phyloP scores from a whole-genome alignment of 2,888 invertebrate species.

The Leptopterna dolabrata region DNA sequence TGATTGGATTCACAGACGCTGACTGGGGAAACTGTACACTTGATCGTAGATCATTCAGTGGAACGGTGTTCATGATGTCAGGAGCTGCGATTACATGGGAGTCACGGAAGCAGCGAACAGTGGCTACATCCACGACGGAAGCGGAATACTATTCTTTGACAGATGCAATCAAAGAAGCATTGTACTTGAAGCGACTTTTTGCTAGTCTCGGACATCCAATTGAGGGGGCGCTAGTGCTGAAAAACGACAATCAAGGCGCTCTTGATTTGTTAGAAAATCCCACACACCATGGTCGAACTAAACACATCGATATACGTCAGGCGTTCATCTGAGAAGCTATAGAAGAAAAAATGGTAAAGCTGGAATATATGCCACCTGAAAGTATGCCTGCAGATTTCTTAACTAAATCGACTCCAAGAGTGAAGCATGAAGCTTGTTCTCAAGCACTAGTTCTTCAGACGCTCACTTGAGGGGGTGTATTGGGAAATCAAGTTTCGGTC shows the following conservation, averaged over 20 bases:
- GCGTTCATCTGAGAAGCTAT: slow-evolving; percentile 10
- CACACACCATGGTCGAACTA: not conserved
- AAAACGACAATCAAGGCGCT: slow-evolving; percentile 36
- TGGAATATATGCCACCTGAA: not conserved
- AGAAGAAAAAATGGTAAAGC: not conserved
- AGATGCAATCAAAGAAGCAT: not conserved
- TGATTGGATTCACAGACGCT: not conserved
- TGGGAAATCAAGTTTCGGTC: not conserved
- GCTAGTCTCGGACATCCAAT: not conserved
- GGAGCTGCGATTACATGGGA: slow-evolving; percentile 5
- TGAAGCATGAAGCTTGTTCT: not conserved
- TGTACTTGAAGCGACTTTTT: not conserved
- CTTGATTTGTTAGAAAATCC: not conserved
- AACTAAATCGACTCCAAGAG: not conserved
- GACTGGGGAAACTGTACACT: slow-evolving; percentile 9
- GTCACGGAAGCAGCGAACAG: not conserved
- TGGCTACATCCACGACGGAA: slow-evolving; percentile 9
- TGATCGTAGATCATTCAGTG: not conserved
- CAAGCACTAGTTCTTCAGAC: not conserved
- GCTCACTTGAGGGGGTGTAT: not conserved
- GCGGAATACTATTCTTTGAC: slow-evolving; percentile 16
- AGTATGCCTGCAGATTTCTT: not conserved
- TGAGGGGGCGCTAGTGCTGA: not conserved
- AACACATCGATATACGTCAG: slow-evolving; percentile 9
- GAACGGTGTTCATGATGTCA: not conserved